Percentiles rank a stretch among this genome's conserved stretches.
These are phyloP conservation scores for Streblospio benedicti DNA, from an alignment of 1,140 invertebrate genomes.

Conservation along the genomic window DNA sequence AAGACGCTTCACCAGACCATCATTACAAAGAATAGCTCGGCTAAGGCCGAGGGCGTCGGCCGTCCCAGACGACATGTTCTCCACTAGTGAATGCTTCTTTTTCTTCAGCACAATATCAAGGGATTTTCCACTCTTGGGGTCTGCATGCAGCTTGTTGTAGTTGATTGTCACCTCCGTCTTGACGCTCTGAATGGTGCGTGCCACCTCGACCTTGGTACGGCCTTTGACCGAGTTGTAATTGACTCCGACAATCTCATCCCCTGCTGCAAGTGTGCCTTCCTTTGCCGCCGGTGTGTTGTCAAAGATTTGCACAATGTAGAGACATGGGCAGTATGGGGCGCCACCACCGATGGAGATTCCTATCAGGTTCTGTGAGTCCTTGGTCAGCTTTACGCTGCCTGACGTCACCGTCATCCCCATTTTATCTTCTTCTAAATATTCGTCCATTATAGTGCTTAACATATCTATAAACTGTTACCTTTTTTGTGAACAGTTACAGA, in stretches of 20 bases:
- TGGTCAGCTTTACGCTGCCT: slow-evolving; percentile 79
- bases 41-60: slow-evolving; percentile 93
- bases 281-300: slow-evolving; percentile 88
- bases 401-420: slow-evolving; percentile 96
- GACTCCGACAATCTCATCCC: slow-evolving; percentile 90
- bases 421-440: no score
- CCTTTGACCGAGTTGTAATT: slow-evolving; percentile 88
- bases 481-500: no score
- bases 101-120: slow-evolving; percentile 95
- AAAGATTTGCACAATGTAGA: slow-evolving; percentile 96
- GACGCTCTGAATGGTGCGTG: slow-evolving; percentile 89
- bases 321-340: slow-evolving; percentile 86
- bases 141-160: slow-evolving; percentile 96
- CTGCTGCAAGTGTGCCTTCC: slow-evolving; percentile 69
- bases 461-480: no score
- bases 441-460: no score
- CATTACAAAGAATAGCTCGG: slow-evolving; percentile 91
- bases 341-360: slow-evolving; percentile 93
- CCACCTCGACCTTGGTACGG: slow-evolving; percentile 95
- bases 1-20: slow-evolving; percentile 88
- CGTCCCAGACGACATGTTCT: slow-evolving; percentile 91
- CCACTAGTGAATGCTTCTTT: slow-evolving; percentile 91
- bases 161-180: slow-evolving; percentile 85
- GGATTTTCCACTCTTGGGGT: slow-evolving; percentile 81
- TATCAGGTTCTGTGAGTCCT: slow-evolving; percentile 90